These are phyloP conservation scores for Oscheius sp. DNA, from an alignment of 2,888 invertebrate genomes.

Conservation along the genomic window DNA sequence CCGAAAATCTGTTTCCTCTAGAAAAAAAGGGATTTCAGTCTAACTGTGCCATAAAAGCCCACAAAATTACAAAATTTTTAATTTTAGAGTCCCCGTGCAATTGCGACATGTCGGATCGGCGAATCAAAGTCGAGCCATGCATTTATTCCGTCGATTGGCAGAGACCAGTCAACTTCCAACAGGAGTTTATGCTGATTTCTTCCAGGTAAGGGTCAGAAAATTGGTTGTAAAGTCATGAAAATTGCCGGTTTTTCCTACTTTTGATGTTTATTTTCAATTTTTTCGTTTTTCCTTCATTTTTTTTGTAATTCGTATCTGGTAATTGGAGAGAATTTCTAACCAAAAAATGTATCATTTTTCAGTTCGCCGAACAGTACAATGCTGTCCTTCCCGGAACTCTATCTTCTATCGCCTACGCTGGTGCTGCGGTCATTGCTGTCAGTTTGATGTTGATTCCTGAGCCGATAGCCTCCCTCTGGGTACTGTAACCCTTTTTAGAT, in stretches of 20 bases:
- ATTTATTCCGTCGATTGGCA: constrained; percentile 67
- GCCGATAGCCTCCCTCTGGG: constrained; percentile 90
- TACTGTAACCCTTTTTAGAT: constrained; percentile 73
- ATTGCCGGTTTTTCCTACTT: too few relatives aligned
- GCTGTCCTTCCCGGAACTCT: constrained; percentile 72
- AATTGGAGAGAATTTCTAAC: background rate
- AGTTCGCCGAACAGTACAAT: constrained; percentile 73
- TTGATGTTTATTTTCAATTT: background rate
- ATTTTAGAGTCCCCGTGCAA: constrained; percentile 66
- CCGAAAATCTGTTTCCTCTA: too few relatives aligned
- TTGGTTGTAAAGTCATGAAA: too few relatives aligned
- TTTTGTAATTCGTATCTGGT: too few relatives aligned
- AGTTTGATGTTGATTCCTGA: constrained; percentile 93
- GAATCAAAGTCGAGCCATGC: constrained; percentile 71
- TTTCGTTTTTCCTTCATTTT: too few relatives aligned
- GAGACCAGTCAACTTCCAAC: constrained; percentile 65
- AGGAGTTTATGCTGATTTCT: constrained; percentile 73
- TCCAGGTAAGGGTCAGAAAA: too few relatives aligned
- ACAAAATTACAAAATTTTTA: too few relatives aligned
- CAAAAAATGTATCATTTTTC: constrained; percentile 30
- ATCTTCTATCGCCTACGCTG: constrained; percentile 85
- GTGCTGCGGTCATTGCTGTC: constrained; percentile 85
- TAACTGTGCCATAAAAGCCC: background rate
- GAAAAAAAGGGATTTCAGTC: too few relatives aligned
- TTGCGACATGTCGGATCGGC: constrained; percentile 62